Base-by-base conservation (phyloP, 2,113 vertebrate species). In the Leuciscus idus region DNA sequence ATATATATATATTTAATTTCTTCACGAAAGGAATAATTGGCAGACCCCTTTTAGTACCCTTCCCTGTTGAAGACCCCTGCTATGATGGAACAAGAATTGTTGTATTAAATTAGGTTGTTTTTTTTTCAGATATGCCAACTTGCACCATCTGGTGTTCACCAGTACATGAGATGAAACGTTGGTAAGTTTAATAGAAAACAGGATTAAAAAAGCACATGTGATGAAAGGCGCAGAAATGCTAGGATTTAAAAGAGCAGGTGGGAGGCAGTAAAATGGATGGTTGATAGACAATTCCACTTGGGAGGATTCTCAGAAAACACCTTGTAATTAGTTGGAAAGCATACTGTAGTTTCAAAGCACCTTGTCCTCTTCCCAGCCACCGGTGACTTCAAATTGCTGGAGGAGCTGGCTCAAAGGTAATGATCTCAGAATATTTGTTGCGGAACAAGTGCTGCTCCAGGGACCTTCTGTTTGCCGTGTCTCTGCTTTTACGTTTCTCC, bases 311-410 rank as follows among this genome's bases (percentile, higher is more conserved):
- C 9, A 4, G 43, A 48, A 52, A 82, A 68, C 62, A 70, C 43
- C 52, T 73, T 73, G 66, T 84, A 84, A n/a, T 50, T 48, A 85
- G n/a, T 39, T 76, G 86, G 43, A 76, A 82, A 88, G 83, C 73
- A 43, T 9, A 43, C 43, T 43, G 23, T 43, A 78, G 33, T 64
- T 88, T 83, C 39, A 46, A 21, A 48, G 39, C 55, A 39, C 55
- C 57, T 80, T 43, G 50, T 68, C 77, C 50, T n/a, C 61, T 52
- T 46, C 39, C 33, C 59, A 75, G 23, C 72, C 76, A 57, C 21
- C 8, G 57, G 55, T 57, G n/a, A 23, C 66, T 46, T 46, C 3
- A 66, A 68, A 85, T 83, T 52, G 57, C 70, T 72, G 39, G 79
- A 83, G 74, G 78, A 72, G 84, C 79, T 59, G 52, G 68, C n/a